These are phyloP conservation scores for Scrobipalpa costella DNA, from an alignment of 2,888 invertebrate genomes.

Conservation along the genomic window DNA sequence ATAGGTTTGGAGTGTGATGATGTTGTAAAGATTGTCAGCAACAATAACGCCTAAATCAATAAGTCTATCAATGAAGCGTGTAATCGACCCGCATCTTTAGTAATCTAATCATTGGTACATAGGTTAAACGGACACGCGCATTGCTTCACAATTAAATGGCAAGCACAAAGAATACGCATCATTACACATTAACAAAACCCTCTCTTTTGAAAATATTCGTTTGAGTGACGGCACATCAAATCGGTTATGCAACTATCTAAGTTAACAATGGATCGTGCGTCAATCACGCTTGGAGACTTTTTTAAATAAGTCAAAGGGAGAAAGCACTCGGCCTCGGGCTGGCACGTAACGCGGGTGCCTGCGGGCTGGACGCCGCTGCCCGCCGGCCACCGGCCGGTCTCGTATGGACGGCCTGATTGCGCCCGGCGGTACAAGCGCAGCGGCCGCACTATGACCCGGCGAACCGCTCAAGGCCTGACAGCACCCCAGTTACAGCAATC, in stretches of 20 bases:
- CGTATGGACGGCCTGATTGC: constrained; percentile 62
- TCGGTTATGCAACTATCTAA: constrained; percentile 65
- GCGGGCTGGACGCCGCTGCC: not conserved
- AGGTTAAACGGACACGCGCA: constrained; percentile 63
- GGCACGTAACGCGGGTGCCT: constrained; percentile 43
- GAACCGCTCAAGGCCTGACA: constrained; percentile 31
- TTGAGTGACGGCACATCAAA: constrained; percentile 74
- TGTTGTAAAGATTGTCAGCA: constrained; percentile 10
- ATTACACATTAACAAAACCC: constrained; percentile 74
- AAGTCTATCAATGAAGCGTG: constrained; percentile 43
- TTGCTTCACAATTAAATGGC: constrained; percentile 78
- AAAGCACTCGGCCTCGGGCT: constrained; percentile 67
- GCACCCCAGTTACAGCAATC: constrained; percentile 38
- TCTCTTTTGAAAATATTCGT: constrained; percentile 64
- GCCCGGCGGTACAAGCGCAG: constrained; percentile 43
- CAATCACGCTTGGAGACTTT: constrained; percentile 76
- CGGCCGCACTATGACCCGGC: constrained; percentile 50
- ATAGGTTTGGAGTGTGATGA: not conserved
- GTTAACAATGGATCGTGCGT: constrained; percentile 68
- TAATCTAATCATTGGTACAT: constrained; percentile 54
- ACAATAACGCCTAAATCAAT: constrained; percentile 32
- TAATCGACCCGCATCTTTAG: constrained; percentile 49
- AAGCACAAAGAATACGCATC: constrained; percentile 73
- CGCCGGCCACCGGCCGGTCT: constrained; percentile 15
- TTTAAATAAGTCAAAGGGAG: constrained; percentile 77